Evolutionary conservation across 2,888 invertebrate genomes (phyloP), one percentile per base, ranked within the genome.

Genomic region (Diaphora mendica): DNA sequence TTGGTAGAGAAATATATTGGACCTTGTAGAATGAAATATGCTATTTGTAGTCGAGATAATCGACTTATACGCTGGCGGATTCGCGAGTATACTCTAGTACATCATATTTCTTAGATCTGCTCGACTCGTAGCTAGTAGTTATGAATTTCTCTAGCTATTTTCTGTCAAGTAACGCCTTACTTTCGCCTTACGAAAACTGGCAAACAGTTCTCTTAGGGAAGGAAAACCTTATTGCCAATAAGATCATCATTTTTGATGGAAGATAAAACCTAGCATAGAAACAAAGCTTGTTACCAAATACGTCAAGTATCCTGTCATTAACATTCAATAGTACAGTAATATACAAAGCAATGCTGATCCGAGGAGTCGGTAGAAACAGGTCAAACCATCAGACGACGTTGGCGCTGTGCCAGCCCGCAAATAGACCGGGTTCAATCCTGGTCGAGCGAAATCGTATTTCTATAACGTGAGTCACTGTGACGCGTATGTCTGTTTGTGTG

Each of bases 341-440:
- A 30, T 17, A 83, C 82, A 82, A 82, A n/a, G n/a, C n/a, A n/a
- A 85, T 85, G 30, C 77, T 77, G 74, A 39, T 30, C 51, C 20
- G 69, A 69, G 77, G 76, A 65, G 26, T 17, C 23, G 33, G 75
- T 81, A 85, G 88, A 91, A 92, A 90, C 90, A 85, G 93, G 93
- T 93, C 91, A 91, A 88, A 89, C 90, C 89, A 89, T 90, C 90
- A 79, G 85, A 82, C 81, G 82, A 79, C 86, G 82, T 81, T 94
- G 94, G 94, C 93, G 80, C 79, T 71, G 75, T 76, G 94, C 94
- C 93, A 94, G 83, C 81, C 84, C 89, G 84, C 87, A 91, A 93
- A 94, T 95, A 95, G 92, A 85, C 83, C 85, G 93, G 91, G 94
- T 93, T 94, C 94, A 93, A 89, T 88, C 92, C 91, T 93, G 90